Conservation (phyloP, 1,140 invertebrate genomes). For the Coboldia fuscipes region DNA sequence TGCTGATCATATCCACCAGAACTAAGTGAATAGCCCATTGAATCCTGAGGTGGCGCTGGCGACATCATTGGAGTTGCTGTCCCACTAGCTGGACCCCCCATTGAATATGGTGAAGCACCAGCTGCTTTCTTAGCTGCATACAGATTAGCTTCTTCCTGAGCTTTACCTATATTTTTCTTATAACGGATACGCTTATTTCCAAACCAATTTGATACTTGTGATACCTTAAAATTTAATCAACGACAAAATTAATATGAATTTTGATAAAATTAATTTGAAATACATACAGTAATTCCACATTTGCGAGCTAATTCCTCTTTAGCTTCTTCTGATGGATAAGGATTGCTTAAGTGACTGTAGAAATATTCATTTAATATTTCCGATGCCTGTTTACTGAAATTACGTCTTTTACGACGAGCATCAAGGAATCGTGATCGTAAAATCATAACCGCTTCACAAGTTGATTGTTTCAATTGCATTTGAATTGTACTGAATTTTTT, state of each 20-base stretch:
- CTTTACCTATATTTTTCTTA: conserved; percentile 99
- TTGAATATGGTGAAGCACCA: conserved; percentile 80
- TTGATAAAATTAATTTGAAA: background rate
- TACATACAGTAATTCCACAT: conserved; percentile 95
- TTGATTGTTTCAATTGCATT: conserved; percentile 98
- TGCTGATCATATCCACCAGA: conserved; percentile 68
- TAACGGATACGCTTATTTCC: conserved; percentile 99
- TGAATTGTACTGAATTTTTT: conserved; percentile 99
- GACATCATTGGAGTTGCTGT: conserved; percentile 86
- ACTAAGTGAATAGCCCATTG: conserved; percentile 72
- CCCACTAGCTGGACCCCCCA: conserved; percentile 61
- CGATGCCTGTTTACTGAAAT: conserved; percentile 99
- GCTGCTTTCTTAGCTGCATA: conserved; percentile 98
- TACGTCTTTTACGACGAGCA: conserved; percentile 92
- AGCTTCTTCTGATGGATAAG: conserved; percentile 98
- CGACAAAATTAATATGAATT: background rate
- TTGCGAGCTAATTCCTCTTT: conserved; percentile 99
- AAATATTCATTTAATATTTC: conserved; percentile 99
- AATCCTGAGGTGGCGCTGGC: conserved; percentile 71
- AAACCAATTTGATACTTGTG: conserved; percentile 95
- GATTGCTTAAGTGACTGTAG: conserved; percentile 98
- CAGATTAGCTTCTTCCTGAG: conserved; percentile 97
- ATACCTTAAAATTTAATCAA: conserved; percentile 10
- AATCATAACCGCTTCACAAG: conserved; percentile 99
- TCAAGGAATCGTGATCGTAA: conserved; percentile 78